These are phyloP conservation scores for Philaethria dido DNA, from an alignment of 2,888 invertebrate genomes.

Conservation along the genomic window DNA sequence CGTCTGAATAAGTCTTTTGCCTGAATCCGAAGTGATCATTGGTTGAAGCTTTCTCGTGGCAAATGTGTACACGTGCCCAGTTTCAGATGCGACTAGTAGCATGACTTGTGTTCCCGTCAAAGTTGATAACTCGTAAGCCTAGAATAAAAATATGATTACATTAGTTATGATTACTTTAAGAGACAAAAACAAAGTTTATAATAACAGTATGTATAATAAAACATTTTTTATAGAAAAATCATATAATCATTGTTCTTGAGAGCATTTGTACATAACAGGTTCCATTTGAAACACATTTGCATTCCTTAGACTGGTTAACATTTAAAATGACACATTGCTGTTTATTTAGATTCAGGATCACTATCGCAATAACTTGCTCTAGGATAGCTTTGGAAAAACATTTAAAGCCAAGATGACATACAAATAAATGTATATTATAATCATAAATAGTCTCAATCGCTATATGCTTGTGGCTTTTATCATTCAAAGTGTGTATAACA, in stretches of 20 bases:
- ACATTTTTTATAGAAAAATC: not conserved
- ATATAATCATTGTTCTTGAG: constrained; percentile 46
- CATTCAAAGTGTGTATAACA: too few species aligned
- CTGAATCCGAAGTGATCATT: constrained; percentile 99
- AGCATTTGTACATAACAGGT: constrained; percentile 50
- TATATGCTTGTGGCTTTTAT: not conserved
- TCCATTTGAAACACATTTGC: constrained; percentile 38
- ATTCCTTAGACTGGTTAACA: constrained; percentile 44
- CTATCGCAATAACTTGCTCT: constrained; percentile 36
- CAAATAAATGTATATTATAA: not conserved
- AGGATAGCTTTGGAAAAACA: constrained; percentile 28
- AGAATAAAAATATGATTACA: constrained; percentile 58
- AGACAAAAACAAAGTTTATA: not conserved
- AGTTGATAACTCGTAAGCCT: constrained; percentile 99
- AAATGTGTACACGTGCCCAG: constrained; percentile 99
- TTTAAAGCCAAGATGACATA: constrained; percentile 1
- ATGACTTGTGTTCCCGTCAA: constrained; percentile 99
- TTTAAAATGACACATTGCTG: constrained; percentile 42
- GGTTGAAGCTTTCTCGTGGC: constrained; percentile 99
- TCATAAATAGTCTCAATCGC: not conserved
- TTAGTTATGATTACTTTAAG: constrained; percentile 10
- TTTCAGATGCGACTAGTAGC: constrained; percentile 99
- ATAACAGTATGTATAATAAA: not conserved
- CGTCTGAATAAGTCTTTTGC: constrained; percentile 98
- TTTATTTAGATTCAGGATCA: constrained; percentile 43